Evolutionary conservation across 2,888 invertebrate genomes (phyloP).

Genomic region (Scrobipalpa atriplicella): DNA sequence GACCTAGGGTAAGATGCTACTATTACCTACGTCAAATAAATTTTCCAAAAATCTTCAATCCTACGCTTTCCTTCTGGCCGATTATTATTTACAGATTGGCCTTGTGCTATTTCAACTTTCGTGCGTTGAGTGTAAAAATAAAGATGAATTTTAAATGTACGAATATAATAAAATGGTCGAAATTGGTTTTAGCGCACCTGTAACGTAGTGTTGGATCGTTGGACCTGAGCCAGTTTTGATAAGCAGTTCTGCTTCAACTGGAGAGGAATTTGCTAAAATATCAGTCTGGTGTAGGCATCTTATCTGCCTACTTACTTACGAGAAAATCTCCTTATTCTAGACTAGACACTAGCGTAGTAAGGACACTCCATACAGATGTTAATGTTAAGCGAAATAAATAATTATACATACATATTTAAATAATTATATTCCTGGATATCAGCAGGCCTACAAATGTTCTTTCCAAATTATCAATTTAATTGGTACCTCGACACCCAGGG

Average conservation of each 20-base stretch:
- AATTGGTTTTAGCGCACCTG: constrained; percentile 58
- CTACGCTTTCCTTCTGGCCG: constrained; percentile 55
- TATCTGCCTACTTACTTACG: no score
- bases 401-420: no score
- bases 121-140: constrained; percentile 65
- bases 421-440: no score
- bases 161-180: constrained; percentile 53
- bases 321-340: no score
- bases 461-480: neutral
- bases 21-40: no score
- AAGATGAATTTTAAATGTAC: constrained; percentile 57
- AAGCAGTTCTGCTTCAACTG: constrained; percentile 40
- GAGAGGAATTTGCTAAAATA: constrained; percentile 36
- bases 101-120: constrained; percentile 66
- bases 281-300: constrained; percentile 32
- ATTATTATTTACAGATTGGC: constrained; percentile 68
- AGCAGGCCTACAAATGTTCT: no score
- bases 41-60: constrained; percentile 40
- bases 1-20: no score
- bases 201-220: constrained; percentile 46
- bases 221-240: constrained; percentile 61
- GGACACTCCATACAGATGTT: no score
- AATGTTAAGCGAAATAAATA: no score
- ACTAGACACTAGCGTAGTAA: no score
- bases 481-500: no score